phyloP scores from a whole-genome alignment of 2,797 vertebrate species.

The Sandelia bainsii region DNA sequence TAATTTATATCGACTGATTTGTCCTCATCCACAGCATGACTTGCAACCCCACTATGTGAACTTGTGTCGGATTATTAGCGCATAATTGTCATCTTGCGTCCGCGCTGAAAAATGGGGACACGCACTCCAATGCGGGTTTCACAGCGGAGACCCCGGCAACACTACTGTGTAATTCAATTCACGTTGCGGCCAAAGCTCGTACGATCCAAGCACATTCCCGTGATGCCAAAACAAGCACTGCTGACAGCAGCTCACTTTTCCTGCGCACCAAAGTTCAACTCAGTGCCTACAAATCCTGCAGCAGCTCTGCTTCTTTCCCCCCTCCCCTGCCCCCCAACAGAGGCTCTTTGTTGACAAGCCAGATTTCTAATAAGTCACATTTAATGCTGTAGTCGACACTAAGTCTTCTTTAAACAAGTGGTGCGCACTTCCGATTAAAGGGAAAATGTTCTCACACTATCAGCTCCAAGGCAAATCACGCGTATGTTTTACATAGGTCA shows the following conservation, averaged over 20 bases:
- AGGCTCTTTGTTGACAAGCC: conserved; percentile 75
- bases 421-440: conserved; percentile 28
- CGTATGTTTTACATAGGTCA: conserved; percentile 52
- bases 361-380: conserved; percentile 67
- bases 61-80: conserved; percentile 42
- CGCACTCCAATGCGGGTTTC: conserved; percentile 69
- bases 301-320: conserved; percentile 28
- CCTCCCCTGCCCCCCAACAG: conserved; percentile 65
- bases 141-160: conserved; percentile 81
- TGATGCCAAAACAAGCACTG: conserved; percentile 90
- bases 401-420: conserved; percentile 31
- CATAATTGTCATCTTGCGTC: conserved; percentile 40
- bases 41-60: conserved; percentile 24
- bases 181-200: conserved; percentile 85
- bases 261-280: conserved; percentile 84
- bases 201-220: conserved; percentile 89
- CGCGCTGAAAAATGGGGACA: conserved; percentile 37
- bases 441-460: conserved; percentile 26
- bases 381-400: conserved; percentile 32
- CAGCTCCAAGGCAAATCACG: conserved; percentile 44
- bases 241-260: conserved; percentile 86
- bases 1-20: background rate
- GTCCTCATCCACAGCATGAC: conserved; percentile 8
- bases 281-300: conserved; percentile 69
- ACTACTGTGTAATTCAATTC: conserved; percentile 87